Evolutionary conservation across 2,113 vertebrate genomes (phyloP).

Genomic region (Megalops atlanticus): DNA sequence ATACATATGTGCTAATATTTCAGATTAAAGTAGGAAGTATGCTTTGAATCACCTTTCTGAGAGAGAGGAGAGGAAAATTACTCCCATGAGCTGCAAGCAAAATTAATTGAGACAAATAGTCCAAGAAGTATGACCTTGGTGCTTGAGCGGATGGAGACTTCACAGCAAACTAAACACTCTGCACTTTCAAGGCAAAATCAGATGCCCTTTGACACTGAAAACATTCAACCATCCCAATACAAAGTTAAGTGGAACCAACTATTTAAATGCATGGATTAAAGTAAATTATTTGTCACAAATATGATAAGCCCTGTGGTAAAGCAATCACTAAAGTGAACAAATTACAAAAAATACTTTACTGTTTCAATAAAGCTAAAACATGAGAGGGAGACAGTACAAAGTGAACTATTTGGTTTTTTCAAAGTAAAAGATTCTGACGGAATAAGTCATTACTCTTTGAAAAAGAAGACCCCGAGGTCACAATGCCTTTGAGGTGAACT

Average conservation of each 20-base stretch:
- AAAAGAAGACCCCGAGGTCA: background rate
- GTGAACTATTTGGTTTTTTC: too few relatives aligned
- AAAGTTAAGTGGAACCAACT: background rate
- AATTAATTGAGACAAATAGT: slow-evolving; percentile 41
- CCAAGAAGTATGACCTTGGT: slow-evolving; percentile 34
- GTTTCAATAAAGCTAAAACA: background rate
- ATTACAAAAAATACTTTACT: background rate
- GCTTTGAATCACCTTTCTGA: background rate
- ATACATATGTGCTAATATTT: background rate
- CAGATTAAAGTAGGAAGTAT: background rate
- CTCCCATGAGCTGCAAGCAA: slow-evolving; percentile 21
- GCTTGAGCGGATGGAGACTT: background rate
- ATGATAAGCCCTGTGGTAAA: too few relatives aligned
- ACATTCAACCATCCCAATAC: too few relatives aligned
- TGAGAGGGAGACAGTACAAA: background rate
- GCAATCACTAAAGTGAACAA: slow-evolving; percentile 5
- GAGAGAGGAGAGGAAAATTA: background rate
- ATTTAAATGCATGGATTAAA: too few relatives aligned
- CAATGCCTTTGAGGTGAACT: background rate
- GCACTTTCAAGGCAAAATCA: background rate
- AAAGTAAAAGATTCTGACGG: slow-evolving; percentile 6
- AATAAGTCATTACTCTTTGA: background rate
- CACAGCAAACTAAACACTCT: background rate
- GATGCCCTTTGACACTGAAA: too few relatives aligned
- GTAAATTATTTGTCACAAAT: too few relatives aligned